Base-by-base conservation (phyloP, 2,113 vertebrate species). In the Tachycineta bicolor region DNA sequence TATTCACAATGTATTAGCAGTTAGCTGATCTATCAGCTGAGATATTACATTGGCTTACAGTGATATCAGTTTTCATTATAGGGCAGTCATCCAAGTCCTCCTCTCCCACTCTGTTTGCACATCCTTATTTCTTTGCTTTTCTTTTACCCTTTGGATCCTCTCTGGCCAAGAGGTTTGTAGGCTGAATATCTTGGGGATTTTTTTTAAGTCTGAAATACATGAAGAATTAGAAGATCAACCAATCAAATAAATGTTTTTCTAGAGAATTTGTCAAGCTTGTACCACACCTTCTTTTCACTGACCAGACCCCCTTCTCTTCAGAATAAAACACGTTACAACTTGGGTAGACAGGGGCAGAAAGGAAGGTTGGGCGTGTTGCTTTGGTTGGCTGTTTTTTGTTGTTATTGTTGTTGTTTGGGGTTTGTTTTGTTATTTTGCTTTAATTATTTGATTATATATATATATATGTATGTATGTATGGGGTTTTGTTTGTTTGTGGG, bases 1-100 rank as follows among this genome's bases (percentile, higher is more conserved):
- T 94, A 68, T 93, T 94, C 94, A 89, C 74, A 77, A 91, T 71
- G 58, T 87, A 93, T 95, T 93, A 95, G 67, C 59, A 96, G 92
- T 91, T 95, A 94, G 90, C 74, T 77, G 56, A 83, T 96, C 86
- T 92, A 92, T 96, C 94, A 84, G 78, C 65, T 94, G 81, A 85
- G 87, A 83, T 95, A 95, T 95, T 95, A 73, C 83, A 80, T 76
- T 80, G 83, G 76, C 44, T 92, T 93, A 68, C 70, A 74, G 39
- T 43, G 70, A 44, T 94, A 93, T 39, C 77, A 82, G 77, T 93
- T 96, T 94, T 94, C 83, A 87, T 97, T 94, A 89, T 2, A 77
- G 37, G 67, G 90, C 63, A 96, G 47, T 53, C 90, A 92, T 89
- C 92, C 92, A 96, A 89, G 59, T 70, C 69, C 18, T 70, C 69